Conservation (phyloP, 2,113 vertebrate species). For the Polypterus senegalus region DNA sequence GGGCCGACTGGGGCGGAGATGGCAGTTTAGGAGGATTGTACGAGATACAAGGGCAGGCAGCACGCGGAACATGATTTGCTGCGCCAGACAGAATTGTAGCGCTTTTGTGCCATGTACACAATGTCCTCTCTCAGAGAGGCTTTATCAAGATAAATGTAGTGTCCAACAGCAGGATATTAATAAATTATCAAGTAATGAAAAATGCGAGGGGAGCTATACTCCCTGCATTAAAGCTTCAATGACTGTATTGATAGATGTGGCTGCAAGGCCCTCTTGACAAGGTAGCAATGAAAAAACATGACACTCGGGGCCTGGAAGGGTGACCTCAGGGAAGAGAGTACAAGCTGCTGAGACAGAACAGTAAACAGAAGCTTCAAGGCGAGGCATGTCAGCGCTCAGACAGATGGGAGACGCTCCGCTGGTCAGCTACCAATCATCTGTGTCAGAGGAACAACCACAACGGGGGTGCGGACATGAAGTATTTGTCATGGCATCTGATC, state of each 20-base stretch:
- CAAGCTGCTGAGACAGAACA: slow-evolving; percentile 47
- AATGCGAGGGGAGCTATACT: slow-evolving; percentile 60
- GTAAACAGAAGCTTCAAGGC: slow-evolving; percentile 40
- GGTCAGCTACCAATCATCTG: slow-evolving; percentile 10
- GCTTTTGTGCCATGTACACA: slow-evolving; percentile 18
- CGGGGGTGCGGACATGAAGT: background rate
- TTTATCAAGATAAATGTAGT: slow-evolving; percentile 70
- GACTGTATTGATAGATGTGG: slow-evolving; percentile 72
- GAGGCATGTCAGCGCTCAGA: slow-evolving; percentile 38
- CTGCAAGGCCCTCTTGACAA: slow-evolving; percentile 59
- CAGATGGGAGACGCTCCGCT: slow-evolving; percentile 29
- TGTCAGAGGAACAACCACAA: slow-evolving; percentile 9
- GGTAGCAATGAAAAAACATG: slow-evolving; percentile 71
- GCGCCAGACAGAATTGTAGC: slow-evolving; percentile 19
- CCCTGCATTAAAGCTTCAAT: slow-evolving; percentile 56
- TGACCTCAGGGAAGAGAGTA: slow-evolving; percentile 57
- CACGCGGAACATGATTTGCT: slow-evolving; percentile 8
- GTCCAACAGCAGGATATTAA: slow-evolving; percentile 64
- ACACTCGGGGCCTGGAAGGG: slow-evolving; percentile 52
- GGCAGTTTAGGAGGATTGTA: slow-evolving; percentile 17
- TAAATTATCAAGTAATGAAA: slow-evolving; percentile 76
- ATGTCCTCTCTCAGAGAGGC: slow-evolving; percentile 36
- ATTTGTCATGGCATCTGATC: slow-evolving; percentile 10
- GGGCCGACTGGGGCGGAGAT: background rate
- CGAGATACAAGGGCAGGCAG: slow-evolving; percentile 31